These are phyloP conservation scores for Bothrops jararaca DNA, from an alignment of 2,113 vertebrate species.

Conservation along the genomic window DNA sequence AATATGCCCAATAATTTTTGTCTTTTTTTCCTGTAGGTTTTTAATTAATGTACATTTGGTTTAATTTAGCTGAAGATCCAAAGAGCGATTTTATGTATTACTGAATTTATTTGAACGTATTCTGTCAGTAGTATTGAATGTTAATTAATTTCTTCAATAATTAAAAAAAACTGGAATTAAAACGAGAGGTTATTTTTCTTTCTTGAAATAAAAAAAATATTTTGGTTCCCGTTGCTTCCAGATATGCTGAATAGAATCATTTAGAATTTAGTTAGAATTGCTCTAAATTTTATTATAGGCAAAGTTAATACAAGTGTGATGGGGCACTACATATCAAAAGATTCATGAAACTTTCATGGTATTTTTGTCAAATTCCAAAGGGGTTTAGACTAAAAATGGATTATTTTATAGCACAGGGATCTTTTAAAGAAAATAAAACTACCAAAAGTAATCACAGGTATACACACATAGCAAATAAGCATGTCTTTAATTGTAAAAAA, in stretches of 20 bases:
- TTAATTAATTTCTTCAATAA: background rate
- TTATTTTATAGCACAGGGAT: background rate
- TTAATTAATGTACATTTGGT: background rate
- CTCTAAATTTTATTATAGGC: background rate
- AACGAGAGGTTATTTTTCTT: background rate
- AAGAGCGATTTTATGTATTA: constrained; percentile 39
- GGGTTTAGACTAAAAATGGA: background rate
- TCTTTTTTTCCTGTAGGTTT: constrained; percentile 8
- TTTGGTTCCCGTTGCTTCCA: background rate
- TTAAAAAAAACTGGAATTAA: background rate
- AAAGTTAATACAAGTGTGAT: background rate
- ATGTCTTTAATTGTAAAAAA: background rate
- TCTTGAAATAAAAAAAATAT: background rate
- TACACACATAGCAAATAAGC: background rate
- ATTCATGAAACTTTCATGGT: background rate
- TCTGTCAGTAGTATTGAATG: background rate
- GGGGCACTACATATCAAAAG: background rate
- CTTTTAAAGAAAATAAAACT: background rate
- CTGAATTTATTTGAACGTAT: constrained; percentile 38
- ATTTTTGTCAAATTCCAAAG: background rate
- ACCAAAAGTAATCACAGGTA: background rate
- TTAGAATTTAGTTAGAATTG: constrained; percentile 23
- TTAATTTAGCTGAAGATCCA: constrained; percentile 30
- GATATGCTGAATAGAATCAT: background rate
- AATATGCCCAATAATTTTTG: constrained; percentile 52